phyloP scores from a whole-genome alignment of 2,888 invertebrate species.

The Diarsia dahlii region DNA sequence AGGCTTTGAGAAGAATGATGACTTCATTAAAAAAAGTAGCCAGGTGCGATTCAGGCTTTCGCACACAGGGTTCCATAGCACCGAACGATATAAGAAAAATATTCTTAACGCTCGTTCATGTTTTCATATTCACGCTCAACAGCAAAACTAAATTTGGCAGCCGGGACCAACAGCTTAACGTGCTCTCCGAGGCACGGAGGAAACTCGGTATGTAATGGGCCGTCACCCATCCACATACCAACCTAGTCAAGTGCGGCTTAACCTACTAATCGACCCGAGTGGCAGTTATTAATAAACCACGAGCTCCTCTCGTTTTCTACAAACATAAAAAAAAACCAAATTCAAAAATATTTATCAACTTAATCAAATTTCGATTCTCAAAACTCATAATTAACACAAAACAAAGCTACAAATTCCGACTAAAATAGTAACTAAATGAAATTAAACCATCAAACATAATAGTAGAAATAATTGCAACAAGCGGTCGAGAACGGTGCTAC shows the following conservation, averaged over 20 bases:
- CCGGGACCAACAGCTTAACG: no score
- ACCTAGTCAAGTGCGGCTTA: no score
- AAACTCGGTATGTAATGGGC: no score
- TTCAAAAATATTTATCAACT: neutral
- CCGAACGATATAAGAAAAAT: neutral
- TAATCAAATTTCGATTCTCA: constrained; percentile 4
- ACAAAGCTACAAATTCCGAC: constrained; percentile 7
- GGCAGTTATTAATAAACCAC: no score
- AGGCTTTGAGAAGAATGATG: neutral
- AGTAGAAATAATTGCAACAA: constrained; percentile 37
- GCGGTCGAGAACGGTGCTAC: constrained; percentile 13
- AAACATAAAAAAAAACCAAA: neutral
- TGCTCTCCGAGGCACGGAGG: no score
- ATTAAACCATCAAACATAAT: constrained; percentile 49
- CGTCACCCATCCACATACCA: no score
- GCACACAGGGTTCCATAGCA: neutral
- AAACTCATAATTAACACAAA: constrained; percentile 28
- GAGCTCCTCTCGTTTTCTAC: no score
- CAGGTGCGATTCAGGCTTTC: neutral
- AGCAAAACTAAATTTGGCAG: neutral
- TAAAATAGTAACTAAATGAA: constrained; percentile 38
- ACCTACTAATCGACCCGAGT: no score
- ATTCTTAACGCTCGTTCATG: neutral
- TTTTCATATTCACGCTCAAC: neutral
- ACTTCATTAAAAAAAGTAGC: neutral